Conservation (phyloP, 2,797 vertebrate genomes). For the Enteromius viviparus region DNA sequence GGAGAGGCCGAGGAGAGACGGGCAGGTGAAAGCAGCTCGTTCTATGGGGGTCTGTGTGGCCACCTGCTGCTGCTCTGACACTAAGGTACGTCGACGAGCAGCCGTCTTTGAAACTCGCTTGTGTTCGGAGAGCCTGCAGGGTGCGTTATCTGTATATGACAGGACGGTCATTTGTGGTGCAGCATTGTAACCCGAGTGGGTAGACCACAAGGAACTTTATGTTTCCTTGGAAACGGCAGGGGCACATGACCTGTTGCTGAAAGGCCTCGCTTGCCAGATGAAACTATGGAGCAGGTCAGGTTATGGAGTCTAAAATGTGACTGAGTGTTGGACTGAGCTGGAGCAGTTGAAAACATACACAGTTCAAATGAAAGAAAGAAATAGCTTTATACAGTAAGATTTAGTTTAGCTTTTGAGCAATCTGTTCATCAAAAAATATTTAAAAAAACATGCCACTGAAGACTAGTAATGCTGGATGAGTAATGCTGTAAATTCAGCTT, state of each 20-base stretch:
- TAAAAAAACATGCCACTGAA: background rate
- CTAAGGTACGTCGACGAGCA: background rate
- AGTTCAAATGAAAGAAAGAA: background rate
- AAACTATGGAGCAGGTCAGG: background rate
- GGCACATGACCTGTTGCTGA: slow-evolving; percentile 43
- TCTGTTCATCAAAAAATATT: background rate
- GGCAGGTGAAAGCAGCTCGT: slow-evolving; percentile 36
- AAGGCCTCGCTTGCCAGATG: slow-evolving; percentile 4
- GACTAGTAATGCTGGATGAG: background rate
- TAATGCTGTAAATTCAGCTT: background rate
- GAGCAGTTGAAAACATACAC: background rate
- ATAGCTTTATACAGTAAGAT: too few species aligned
- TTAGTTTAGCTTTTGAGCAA: background rate
- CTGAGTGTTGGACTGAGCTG: background rate
- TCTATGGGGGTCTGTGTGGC: slow-evolving; percentile 15
- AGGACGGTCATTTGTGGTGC: background rate
- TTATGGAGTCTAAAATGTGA: background rate
- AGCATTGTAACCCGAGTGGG: slow-evolving; percentile 19
- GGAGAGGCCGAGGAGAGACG: slow-evolving; percentile 13
- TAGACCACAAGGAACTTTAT: slow-evolving; percentile 21
- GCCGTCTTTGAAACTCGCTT: background rate
- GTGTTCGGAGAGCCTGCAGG: background rate
- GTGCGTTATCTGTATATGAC: background rate
- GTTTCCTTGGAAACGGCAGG: slow-evolving; percentile 54
- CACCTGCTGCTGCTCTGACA: slow-evolving; percentile 36